These are phyloP conservation scores for Silurus glanis DNA, from an alignment of 2,113 vertebrate species.

Conservation along the genomic window DNA sequence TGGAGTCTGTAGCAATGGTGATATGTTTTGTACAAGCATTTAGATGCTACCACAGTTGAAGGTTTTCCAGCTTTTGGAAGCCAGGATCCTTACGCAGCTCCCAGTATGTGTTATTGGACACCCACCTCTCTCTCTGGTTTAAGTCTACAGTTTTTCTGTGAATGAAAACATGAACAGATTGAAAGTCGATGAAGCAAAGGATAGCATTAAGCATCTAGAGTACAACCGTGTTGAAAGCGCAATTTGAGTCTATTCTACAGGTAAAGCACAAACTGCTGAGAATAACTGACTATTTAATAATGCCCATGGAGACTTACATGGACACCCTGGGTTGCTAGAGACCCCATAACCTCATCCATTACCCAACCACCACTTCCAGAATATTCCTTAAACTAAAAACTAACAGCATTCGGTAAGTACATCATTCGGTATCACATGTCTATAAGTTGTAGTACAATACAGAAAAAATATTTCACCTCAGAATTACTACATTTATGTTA, in stretches of 20 bases:
- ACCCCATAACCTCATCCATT: not conserved
- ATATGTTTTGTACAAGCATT: slow-evolving; percentile 72
- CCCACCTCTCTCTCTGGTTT: slow-evolving; percentile 95
- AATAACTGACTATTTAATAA: too few species aligned
- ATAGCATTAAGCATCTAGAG: not conserved
- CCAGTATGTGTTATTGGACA: slow-evolving; percentile 95
- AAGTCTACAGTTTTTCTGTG: slow-evolving; percentile 88
- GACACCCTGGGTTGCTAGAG: not conserved
- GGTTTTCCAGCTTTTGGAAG: slow-evolving; percentile 92
- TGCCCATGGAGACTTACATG: not conserved
- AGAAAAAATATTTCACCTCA: not conserved
- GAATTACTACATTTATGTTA: too few species aligned
- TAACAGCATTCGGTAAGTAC: not conserved
- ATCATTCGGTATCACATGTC: not conserved
- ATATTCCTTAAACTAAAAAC: not conserved
- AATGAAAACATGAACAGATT: slow-evolving; percentile 25
- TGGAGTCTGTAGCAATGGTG: slow-evolving; percentile 68
- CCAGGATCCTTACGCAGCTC: slow-evolving; percentile 95
- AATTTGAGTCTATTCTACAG: not conserved
- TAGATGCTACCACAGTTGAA: slow-evolving; percentile 87
- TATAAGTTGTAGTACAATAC: not conserved
- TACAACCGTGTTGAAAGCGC: not conserved
- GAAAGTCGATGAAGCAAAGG: not conserved
- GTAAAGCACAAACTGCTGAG: not conserved
- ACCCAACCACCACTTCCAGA: too few species aligned